A percentile compares a stretch with the other conserved stretches of the same genome.
These are phyloP conservation scores for Myotis brandtii DNA, from an alignment of 2,113 vertebrate genomes.

Conservation along the genomic window DNA sequence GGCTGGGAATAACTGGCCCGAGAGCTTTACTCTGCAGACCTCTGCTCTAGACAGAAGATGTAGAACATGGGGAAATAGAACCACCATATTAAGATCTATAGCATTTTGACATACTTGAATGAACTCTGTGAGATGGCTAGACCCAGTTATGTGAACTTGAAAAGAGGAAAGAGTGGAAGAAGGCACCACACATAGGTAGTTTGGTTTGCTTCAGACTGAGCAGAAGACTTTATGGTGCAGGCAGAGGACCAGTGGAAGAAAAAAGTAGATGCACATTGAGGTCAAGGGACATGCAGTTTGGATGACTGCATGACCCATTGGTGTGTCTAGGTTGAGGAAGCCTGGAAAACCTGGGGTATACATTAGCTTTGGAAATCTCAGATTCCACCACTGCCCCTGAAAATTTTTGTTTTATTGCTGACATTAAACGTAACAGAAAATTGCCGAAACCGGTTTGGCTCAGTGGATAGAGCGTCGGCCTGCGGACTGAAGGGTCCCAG, in stretches of 20 bases:
- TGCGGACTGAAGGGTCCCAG: too few species aligned
- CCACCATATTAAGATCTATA: neutral
- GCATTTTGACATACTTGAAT: neutral
- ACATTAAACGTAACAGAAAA: neutral
- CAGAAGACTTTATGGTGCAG: neutral
- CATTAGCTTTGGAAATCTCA: neutral
- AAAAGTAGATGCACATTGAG: neutral
- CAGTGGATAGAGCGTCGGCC: too few species aligned
- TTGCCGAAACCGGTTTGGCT: too few species aligned
- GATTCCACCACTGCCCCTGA: fast-evolving
- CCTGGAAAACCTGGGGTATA: neutral
- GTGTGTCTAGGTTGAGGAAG: neutral
- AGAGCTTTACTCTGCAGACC: neutral
- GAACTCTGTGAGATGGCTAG: neutral
- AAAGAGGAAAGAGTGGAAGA: neutral
- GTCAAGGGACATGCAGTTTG: neutral
- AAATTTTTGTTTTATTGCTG: neutral
- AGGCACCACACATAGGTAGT: neutral
- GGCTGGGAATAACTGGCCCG: neutral
- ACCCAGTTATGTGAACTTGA: neutral
- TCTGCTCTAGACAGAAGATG: neutral
- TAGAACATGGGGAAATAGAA: neutral
- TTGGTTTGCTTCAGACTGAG: neutral
- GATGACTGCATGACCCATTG: neutral
- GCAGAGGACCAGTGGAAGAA: neutral